Evolutionary conservation across 1,140 invertebrate species (phyloP), one percentile per base, ranked within the genome.

Genomic region (Nasonia vitripennis): DNA sequence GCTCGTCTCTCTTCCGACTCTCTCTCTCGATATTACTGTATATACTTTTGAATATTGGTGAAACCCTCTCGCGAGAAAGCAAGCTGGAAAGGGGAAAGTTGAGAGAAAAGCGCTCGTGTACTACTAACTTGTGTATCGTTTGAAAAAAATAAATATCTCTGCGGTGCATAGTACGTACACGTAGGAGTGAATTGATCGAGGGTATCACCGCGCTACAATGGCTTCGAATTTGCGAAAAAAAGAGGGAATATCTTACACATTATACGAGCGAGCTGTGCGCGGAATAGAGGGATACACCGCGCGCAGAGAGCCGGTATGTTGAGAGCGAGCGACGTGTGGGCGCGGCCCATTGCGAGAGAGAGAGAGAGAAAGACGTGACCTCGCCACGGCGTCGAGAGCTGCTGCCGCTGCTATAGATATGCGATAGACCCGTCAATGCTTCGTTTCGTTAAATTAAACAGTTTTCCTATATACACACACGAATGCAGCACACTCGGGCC

Each of bases 371-470:
- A 89, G 88, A 89, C 88, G 88, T 89, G 90, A 91, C 89, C 89
- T 91, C 90, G 88, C 88, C 86, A 84, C 79, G 37, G 41, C 86
- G 17, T 7, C 70, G 51, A 82, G 85, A 82, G 84, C 81, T 87
- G 17, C 55, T 62, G 55, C 55, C 17, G 51, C 17, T 55, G 51
- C 78, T 90, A n/a, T n/a, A n/a, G n/a, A n/a, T n/a, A n/a, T n/a
- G n/a, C 87, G 91, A 91, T 89, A 90, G 89, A 88, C 88, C 89
- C 89, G 88, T 91, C 90, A 91, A 91, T 91, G 88, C 82, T 81
- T 90, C 88, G 87, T 88, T 90, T 92, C 88, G 89, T 91, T 91
- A 67, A 83, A 83, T 83, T 83, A 83, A 83, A 83, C 45, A 45
- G 48, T 23, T 81, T 73, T 68, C 1, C 11, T 12, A 45, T 17